These are phyloP conservation scores for Chlamydotis undulata DNA, from an alignment of 2,113 vertebrate genomes.

Conservation along the genomic window DNA sequence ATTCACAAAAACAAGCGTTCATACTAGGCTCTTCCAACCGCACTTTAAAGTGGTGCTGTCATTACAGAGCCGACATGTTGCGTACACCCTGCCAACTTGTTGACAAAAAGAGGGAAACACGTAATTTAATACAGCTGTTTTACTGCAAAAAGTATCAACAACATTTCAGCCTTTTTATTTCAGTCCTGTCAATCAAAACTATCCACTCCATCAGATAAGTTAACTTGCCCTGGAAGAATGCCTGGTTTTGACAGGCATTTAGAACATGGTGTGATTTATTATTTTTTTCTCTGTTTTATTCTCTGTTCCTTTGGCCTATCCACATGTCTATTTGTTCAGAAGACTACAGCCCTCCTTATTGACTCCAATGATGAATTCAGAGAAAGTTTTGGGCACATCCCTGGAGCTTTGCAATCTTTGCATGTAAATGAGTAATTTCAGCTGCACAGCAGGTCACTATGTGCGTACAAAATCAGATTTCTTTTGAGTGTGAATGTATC, in stretches of 20 bases:
- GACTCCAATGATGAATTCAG: background rate
- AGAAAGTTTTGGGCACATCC: background rate
- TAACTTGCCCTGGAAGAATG: slow-evolving; percentile 58
- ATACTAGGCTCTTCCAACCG: background rate
- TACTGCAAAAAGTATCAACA: slow-evolving; percentile 54
- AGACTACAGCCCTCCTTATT: background rate
- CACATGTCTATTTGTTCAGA: slow-evolving; percentile 10
- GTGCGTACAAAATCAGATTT: background rate
- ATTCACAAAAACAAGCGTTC: background rate
- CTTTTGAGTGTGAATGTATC: background rate
- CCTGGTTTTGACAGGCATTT: slow-evolving; percentile 17
- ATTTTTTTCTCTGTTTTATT: background rate
- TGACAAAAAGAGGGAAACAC: slow-evolving; percentile 4
- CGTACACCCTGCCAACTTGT: background rate
- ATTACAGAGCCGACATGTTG: background rate
- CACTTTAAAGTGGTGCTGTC: background rate
- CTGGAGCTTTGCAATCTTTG: background rate
- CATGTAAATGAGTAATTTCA: background rate
- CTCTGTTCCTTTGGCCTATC: slow-evolving; percentile 35
- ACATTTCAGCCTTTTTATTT: slow-evolving; percentile 53
- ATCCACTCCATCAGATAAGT: slow-evolving; percentile 17
- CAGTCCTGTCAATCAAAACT: slow-evolving; percentile 44
- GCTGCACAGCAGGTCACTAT: background rate
- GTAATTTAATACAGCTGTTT: slow-evolving; percentile 52
- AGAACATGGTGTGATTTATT: slow-evolving; percentile 3